A percentile compares a stretch with the other conserved stretches of the same genome.
phyloP scores from a whole-genome alignment of 1,140 invertebrate genomes.

The Tetramorium alpestre region DNA sequence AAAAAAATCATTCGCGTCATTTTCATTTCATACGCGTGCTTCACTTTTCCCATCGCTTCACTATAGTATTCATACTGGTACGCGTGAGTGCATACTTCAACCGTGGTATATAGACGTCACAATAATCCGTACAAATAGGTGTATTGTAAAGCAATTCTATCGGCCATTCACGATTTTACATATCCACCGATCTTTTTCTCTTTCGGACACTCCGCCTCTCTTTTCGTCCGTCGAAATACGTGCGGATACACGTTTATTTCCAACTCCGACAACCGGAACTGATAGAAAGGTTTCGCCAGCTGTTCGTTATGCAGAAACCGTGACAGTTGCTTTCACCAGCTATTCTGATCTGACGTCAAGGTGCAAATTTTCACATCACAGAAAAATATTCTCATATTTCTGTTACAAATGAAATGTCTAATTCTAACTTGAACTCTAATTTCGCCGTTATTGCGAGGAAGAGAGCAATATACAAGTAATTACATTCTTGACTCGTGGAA shows the following conservation, averaged over 20 bases:
- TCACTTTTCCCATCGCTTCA: neutral
- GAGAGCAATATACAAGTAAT: neutral
- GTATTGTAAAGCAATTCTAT: constrained; percentile 25
- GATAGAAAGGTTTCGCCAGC: constrained; percentile 39
- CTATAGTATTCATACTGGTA: neutral
- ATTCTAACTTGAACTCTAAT: neutral
- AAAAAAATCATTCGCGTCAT: constrained; percentile 6
- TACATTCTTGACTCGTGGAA: neutral
- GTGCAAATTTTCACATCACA: constrained; percentile 4
- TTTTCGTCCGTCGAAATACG: constrained; percentile 19
- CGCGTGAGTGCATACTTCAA: neutral
- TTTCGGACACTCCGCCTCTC: neutral
- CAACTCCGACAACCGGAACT: constrained; percentile 26
- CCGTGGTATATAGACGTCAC: neutral
- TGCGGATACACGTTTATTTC: constrained; percentile 38
- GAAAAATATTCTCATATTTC: neutral
- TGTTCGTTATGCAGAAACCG: constrained; percentile 36
- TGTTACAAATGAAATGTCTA: neutral
- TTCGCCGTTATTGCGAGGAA: neutral
- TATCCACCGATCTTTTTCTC: constrained; percentile 5
- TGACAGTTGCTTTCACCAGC: constrained; percentile 32
- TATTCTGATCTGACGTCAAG: neutral
- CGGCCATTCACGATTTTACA: neutral
- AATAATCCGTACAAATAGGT: constrained; percentile 27
- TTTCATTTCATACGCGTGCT: neutral